These are phyloP conservation scores for Timema cristinae DNA, from an alignment of 2,888 invertebrate genomes.

Conservation along the genomic window DNA sequence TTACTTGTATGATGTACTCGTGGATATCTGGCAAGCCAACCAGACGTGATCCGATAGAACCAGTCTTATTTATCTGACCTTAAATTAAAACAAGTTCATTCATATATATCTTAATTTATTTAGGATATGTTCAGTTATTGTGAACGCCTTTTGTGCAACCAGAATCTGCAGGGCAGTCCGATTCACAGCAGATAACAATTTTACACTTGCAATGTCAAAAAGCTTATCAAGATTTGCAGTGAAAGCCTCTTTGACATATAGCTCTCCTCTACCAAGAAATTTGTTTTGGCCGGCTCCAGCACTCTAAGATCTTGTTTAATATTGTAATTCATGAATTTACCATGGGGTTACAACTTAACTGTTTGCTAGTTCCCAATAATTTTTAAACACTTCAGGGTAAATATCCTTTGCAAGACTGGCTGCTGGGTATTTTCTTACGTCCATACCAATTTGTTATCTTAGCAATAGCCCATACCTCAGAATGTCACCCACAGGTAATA, in stretches of 20 bases:
- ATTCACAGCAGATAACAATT: background rate
- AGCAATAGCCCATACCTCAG: too few relatives aligned
- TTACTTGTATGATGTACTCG: background rate
- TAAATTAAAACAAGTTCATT: background rate
- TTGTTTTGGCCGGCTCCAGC: background rate
- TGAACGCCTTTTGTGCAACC: background rate
- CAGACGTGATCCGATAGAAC: background rate
- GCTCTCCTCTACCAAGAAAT: background rate
- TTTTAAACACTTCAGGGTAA: too few relatives aligned
- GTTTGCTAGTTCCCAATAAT: too few relatives aligned
- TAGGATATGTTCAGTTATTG: background rate
- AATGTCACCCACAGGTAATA: too few relatives aligned
- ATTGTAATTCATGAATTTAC: too few relatives aligned
- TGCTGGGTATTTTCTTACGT: too few relatives aligned
- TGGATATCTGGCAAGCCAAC: background rate
- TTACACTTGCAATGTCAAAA: slow-evolving; percentile 6
- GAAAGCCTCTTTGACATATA: background rate
- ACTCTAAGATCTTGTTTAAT: background rate
- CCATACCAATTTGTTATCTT: too few relatives aligned
- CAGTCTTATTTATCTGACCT: background rate
- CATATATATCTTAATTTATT: background rate
- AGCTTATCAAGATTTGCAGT: background rate
- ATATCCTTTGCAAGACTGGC: too few relatives aligned
- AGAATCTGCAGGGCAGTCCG: background rate
- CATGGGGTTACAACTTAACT: too few relatives aligned